Base-by-base conservation (phyloP, 1,140 invertebrate species). In the Plutomurus gul region DNA sequence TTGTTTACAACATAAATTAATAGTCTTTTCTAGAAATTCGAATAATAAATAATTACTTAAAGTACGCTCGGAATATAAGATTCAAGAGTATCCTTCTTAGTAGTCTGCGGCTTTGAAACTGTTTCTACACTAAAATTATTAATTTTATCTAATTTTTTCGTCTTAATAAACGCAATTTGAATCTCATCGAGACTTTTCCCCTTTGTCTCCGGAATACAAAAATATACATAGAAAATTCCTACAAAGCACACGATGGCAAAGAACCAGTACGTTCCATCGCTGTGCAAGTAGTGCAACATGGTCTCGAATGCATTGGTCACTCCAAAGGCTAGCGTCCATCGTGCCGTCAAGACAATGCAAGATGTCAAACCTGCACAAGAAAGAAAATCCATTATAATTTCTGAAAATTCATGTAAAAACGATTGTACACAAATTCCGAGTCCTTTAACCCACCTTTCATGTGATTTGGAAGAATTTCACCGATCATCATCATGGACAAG, bases 201-300 rank as follows among this genome's bases (percentile, higher is more conserved):
- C 82, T 92, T 93, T 1, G 92, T 94, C 84, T 94, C 93, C 0
- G 92, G 92, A 1, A 94, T 89, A 70, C 89, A 86, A 27, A 91
- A 89, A 78, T 87, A 89, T 75, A 91, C 86, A 39, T 89, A 85
- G 13, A 91, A 81, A 83, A 88, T 87, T 25, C 91, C 87, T 72
- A 90, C 25, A 27, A 88, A 82, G 4, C 89, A 89, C 81, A 91
- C 85, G 20, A 84, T 85, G 5, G 88, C 86, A 83, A 90, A 92
- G 77, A 88, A 84, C 87, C 88, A 89, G 81, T 91, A 92, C 10
- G 87, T 86, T 13, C 84, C 86, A 75, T 90, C 90, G 1, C 86
- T 84, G 39, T 87, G 87, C 37, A 91, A 84, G 7, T 83, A 80
- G 40, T 86, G 74, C 27, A 87, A 82, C 72, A 91, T 78, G 10